Base-by-base conservation (phyloP, 2,888 invertebrate species). In the Gymnosoma rotundatum region DNA sequence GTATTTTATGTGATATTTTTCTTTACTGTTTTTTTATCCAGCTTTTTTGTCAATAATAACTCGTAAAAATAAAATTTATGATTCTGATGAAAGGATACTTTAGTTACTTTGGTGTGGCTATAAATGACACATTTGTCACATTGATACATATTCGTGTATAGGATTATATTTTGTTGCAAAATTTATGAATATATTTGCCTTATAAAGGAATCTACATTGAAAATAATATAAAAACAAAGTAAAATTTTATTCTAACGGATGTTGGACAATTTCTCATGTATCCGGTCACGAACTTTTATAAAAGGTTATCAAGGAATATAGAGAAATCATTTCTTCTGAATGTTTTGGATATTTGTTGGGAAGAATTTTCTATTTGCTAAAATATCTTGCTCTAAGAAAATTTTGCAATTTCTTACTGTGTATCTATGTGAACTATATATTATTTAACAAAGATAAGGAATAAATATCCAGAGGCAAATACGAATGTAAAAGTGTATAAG, bases 1-100 rank as follows among this genome's bases (percentile, higher is more conserved):
- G 45, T 21, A 45, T 10, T 48, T 36, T 16, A 56, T 20, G 54
- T 60, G 48, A 60, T 21, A 25, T 60, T 72, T 64, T 21, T 42
- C 50, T 63, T 38, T 64, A 14, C 75, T 63, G 45, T 64, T 56
- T 25, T 67, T 66, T 45, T 45, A 18, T 56, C 25, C 64, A 42
- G 52, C 16, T 25, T 25, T 48, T 79, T 45, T 73, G 20, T 50
- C 80, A 81, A 84, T 78, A 78, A 66, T 45, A 64, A 60, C 78
- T 84, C 81, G 84, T 84, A 81, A 84, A 81, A 74, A 61, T 72
- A 75, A 78, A 84, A 81, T 84, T 81, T 84, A 84, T 84, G 81
- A 74, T 61, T 78, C 78, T 84, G 84, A 74, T 81, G 81, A 81
- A 70, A 81, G 81, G 60, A 78, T 81, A 70, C 48, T 74, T 66